phyloP scores from a whole-genome alignment of 1,140 invertebrate species.

The Aphelenchoides fujianensis region DNA sequence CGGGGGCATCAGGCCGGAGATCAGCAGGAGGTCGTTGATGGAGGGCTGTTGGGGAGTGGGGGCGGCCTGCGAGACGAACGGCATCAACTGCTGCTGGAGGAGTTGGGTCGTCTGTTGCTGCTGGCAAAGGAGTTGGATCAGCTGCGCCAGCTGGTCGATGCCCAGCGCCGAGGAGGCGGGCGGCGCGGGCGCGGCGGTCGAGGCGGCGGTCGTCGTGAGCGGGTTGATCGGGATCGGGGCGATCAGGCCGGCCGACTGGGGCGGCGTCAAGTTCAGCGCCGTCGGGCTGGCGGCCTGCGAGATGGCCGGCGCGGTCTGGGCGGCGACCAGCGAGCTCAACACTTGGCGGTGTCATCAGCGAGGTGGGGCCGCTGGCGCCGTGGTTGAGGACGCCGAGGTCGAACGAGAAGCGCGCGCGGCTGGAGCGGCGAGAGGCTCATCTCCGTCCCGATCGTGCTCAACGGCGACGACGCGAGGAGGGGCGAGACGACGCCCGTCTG shows the following conservation, averaged over 20 bases:
- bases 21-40: conserved; percentile 9
- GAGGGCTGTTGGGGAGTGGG: conserved; percentile 2
- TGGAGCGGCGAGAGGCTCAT: neutral
- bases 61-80: neutral
- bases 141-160: neutral
- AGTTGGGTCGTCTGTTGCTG: neutral
- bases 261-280: neutral
- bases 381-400: neutral
- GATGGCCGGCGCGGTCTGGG: neutral
- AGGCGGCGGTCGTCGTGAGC: neutral
- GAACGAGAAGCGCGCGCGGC: neutral
- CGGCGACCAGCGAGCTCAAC: neutral
- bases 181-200: neutral
- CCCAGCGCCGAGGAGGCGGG: neutral
- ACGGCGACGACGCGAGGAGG: neutral
- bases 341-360: neutral
- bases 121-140: conserved; percentile 1
- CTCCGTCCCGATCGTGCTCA: conserved; percentile 7
- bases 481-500: neutral
- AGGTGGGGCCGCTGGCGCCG: neutral
- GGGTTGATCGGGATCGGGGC: conserved; percentile 20
- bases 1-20: neutral
- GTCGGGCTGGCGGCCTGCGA: neutral
- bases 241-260: conserved; percentile 16
- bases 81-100: conserved; percentile 1